A percentile compares a stretch with the other conserved stretches of the same genome.
Evolutionary conservation across 2,888 invertebrate species (phyloP).

Genomic region (Ophion ventricosus): DNA sequence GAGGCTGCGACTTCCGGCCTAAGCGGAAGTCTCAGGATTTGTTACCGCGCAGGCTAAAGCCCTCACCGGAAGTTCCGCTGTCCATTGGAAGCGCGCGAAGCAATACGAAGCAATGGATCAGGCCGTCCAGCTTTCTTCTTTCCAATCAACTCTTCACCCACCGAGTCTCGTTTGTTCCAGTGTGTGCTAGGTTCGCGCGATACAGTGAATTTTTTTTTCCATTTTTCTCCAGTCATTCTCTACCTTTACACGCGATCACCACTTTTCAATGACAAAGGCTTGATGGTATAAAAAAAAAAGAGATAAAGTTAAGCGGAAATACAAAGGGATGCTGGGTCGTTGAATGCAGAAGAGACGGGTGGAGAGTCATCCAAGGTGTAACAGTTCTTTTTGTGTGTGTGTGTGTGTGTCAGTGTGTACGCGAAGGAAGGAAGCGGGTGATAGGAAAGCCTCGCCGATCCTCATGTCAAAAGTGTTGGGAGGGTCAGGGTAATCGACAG

Average conservation of each 20-base stretch:
- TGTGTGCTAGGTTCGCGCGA: conserved; percentile 27
- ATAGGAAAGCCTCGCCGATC: conserved; percentile 40
- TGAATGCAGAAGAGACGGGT: not conserved
- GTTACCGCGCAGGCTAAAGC: not conserved
- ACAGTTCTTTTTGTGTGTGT: not conserved
- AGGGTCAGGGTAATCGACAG: conserved; percentile 66
- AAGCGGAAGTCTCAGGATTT: too few species aligned
- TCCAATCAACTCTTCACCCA: not conserved
- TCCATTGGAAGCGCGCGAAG: too few species aligned
- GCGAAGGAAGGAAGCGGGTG: not conserved
- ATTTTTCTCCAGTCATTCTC: not conserved
- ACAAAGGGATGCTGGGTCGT: conserved; percentile 12
- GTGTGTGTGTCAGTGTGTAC: not conserved
- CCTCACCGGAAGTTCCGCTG: not conserved
- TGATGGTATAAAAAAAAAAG: too few species aligned
- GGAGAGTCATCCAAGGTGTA: not conserved
- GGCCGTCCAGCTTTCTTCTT: not conserved
- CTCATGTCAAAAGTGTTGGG: conserved; percentile 65
- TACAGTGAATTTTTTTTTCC: conserved; percentile 33
- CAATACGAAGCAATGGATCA: not conserved
- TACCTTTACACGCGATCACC: not conserved
- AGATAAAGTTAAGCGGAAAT: not conserved
- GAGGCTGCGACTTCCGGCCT: too few species aligned
- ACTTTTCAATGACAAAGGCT: too few species aligned
- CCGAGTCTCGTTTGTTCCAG: conserved; percentile 15